Base-by-base conservation (phyloP, 2,113 vertebrate genomes). In the Pterocles orientalis region DNA sequence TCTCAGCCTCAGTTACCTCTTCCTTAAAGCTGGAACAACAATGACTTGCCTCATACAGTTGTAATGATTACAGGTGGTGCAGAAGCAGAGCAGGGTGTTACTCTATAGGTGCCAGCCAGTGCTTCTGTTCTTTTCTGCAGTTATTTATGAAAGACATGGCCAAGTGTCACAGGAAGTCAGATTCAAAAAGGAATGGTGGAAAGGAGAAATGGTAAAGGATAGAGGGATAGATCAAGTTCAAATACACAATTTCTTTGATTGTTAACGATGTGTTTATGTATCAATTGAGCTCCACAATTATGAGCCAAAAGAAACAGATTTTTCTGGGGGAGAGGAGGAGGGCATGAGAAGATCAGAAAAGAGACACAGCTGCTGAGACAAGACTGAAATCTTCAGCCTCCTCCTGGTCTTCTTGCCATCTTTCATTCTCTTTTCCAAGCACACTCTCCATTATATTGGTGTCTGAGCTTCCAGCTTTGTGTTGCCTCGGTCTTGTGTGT, bases 361-460 rank as follows among this genome's bases (percentile, higher is more conserved):
- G 16, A 24, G 21, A 28, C 9, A 3, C 16, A 18, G 29, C 29
- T 93, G 36, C 29, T 28, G 39, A 81, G 36, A 43, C 21, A 81
- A 47, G 54, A 2, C 8, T 33, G 36, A 12, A 45, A 25, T 21
- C 54, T 15, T 19, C 26, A 45, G 4, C 31, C 6, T 71, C 24
- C 8, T 7, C 5, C 26, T 58, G 21, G 14, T 3, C 18, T 18
- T 51, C 25, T 25, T 6, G 1, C 18, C 5, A 0, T 7, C 17
- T 58, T 31, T 18, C 1, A 0, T 16, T 90, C 39, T 43, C 58
- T n/a, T 36, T 48, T 25, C 33, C 10, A 53, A 91, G 61, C 28
- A 19, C 28, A 6, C 3, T 21, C 26, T 76, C 12, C 18, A 2
- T 3, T 17, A 2, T 2, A 5, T 2, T 5, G 6, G 1, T 20